Conservation (phyloP, 1,140 invertebrate genomes). For the Thaumetopoea pityocampa region DNA sequence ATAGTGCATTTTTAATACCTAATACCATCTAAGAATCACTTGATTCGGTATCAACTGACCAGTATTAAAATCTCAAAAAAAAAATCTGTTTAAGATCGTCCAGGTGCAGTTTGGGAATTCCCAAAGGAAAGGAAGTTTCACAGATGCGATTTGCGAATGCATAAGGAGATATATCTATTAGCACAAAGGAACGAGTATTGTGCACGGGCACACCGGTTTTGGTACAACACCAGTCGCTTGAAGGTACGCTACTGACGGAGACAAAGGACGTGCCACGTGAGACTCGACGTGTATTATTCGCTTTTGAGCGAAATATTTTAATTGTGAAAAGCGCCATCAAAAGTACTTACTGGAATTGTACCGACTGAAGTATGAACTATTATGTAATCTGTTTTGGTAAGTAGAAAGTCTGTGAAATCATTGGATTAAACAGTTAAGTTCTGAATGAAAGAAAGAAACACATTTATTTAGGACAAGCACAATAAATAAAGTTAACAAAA, state of each 20-base stretch:
- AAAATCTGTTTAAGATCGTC: too few relatives aligned
- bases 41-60: too few relatives aligned
- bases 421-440: too few relatives aligned
- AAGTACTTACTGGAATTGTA: neutral
- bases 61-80: too few relatives aligned
- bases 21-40: too few relatives aligned
- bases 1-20: too few relatives aligned
- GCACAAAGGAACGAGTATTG: slow-evolving; percentile 34
- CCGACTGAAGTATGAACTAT: too few relatives aligned
- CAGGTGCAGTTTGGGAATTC: slow-evolving; percentile 36
- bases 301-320: neutral
- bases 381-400: too few relatives aligned
- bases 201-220: slow-evolving; percentile 38
- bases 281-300: slow-evolving; percentile 10
- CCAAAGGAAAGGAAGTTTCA: slow-evolving; percentile 66
- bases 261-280: slow-evolving; percentile 6
- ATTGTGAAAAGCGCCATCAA: neutral
- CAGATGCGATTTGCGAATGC: slow-evolving; percentile 30
- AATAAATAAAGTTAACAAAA: too few relatives aligned
- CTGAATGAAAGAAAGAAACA: too few relatives aligned
- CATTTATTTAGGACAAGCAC: too few relatives aligned
- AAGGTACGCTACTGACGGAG: slow-evolving; percentile 6
- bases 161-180: slow-evolving; percentile 35
- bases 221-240: slow-evolving; percentile 41
- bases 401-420: too few relatives aligned